Evolutionary conservation across 92 coral and sea anemone species (phyloP).

Genomic region (Palythoa heliodiscus): DNA sequence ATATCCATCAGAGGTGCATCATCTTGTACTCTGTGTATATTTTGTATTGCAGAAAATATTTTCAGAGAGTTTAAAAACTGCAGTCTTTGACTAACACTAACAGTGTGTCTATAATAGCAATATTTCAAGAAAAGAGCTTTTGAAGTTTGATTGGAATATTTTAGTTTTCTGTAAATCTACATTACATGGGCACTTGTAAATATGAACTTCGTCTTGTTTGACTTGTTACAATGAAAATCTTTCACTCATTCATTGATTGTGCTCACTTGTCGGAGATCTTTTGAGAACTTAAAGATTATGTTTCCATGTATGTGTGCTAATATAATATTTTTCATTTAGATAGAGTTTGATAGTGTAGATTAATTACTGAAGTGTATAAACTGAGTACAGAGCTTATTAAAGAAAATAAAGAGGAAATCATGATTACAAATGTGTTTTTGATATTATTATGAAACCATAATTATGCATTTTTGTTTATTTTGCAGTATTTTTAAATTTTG

Average conservation of each 20-base stretch:
- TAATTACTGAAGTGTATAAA: no score
- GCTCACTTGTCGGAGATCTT: conserved; percentile 6
- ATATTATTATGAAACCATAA: no score
- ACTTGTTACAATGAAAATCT: conserved; percentile 6
- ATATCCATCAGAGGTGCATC: no score
- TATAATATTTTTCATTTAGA: not conserved
- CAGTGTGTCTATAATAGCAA: not conserved
- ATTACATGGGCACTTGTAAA: conserved; percentile 6
- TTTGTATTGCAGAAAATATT: no score
- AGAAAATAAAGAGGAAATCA: no score
- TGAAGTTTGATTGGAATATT: not conserved
- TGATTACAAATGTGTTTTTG: no score
- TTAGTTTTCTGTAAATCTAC: not conserved
- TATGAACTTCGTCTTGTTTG: conserved; percentile 1
- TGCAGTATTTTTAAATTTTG: no score
- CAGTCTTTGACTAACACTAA: not conserved
- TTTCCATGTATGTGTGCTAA: not conserved
- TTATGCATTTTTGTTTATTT: no score
- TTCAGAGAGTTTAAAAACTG: not conserved
- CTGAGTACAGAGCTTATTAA: no score
- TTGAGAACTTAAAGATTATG: not conserved
- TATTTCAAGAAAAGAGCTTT: not conserved
- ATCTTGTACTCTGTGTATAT: no score
- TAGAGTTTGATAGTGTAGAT: not conserved
- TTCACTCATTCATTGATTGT: conserved; percentile 18